Percentiles rank a stretch among this genome's conserved stretches.
These are phyloP conservation scores for Coptotermes formosanus DNA, from an alignment of 1,140 invertebrate species.

Conservation along the genomic window DNA sequence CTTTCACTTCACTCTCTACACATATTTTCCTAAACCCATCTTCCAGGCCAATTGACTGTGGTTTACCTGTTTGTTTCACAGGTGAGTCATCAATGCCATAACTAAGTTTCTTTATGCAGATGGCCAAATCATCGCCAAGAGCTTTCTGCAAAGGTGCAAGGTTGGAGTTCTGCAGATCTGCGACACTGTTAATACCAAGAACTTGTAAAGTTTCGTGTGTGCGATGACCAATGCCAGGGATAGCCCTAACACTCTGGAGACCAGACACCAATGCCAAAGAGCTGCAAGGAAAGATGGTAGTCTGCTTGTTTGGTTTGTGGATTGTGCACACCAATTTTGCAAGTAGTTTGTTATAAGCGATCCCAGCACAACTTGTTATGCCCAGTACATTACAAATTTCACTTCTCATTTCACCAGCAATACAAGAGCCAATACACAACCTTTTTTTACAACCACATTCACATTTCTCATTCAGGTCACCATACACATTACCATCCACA, in stretches of 20 bases:
- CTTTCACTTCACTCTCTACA: conserved; percentile 66
- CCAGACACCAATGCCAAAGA: conserved; percentile 61
- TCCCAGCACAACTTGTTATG: conserved; percentile 76
- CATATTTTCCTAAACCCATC: conserved; percentile 70
- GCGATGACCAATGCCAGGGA: conserved; percentile 72
- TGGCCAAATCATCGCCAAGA: conserved; percentile 65
- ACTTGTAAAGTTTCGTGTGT: conserved; percentile 60
- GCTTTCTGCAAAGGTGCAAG: conserved; percentile 56
- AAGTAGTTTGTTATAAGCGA: conserved; percentile 79
- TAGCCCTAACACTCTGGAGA: conserved; percentile 56
- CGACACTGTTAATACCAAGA: conserved; percentile 62
- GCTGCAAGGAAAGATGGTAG: conserved; percentile 68
- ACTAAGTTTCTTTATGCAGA: conserved; percentile 64
- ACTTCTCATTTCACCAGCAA: conserved; percentile 68
- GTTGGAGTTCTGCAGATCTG: conserved; percentile 62
- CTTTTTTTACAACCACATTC: conserved; percentile 67
- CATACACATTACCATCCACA: conserved; percentile 38
- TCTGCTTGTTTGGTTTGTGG: conserved; percentile 80
- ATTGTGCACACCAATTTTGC: conserved; percentile 72
- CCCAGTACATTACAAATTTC: conserved; percentile 63
- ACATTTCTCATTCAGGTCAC: conserved; percentile 48
- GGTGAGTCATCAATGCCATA: conserved; percentile 66
- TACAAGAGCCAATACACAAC: conserved; percentile 62
- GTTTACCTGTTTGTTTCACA: conserved; percentile 68
- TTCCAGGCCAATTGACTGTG: conserved; percentile 70